Percentiles rank a stretch among this genome's conserved stretches.
Conservation (phyloP, 2,113 vertebrate species). For the Gobiocypris rarus region DNA sequence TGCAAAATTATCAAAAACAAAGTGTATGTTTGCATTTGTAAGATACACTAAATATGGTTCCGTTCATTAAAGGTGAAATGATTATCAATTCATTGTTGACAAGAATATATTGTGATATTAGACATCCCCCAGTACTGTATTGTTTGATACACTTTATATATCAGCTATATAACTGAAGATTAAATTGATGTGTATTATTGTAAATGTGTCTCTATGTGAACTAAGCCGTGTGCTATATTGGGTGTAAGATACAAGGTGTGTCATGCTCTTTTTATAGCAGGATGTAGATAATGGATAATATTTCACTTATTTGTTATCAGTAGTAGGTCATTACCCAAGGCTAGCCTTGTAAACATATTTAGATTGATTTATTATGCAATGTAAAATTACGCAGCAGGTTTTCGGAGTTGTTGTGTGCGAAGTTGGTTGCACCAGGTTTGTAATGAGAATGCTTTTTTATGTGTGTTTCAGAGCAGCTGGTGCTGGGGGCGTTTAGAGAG, state of each 20-base stretch:
- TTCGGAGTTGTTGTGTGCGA: not conserved
- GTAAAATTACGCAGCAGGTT: not conserved
- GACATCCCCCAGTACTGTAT: not conserved
- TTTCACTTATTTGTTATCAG: constrained; percentile 39
- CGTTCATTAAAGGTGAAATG: not conserved
- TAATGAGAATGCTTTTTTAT: constrained; percentile 46
- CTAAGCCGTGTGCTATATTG: constrained; percentile 8
- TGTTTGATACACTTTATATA: not conserved
- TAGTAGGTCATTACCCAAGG: not conserved
- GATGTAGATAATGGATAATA: constrained; percentile 27
- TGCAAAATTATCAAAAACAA: no score
- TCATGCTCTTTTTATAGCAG: constrained; percentile 33
- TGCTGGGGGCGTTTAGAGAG: constrained; percentile 89
- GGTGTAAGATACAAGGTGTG: constrained; percentile 20
- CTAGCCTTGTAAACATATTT: constrained; percentile 25
- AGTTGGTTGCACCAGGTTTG: not conserved
- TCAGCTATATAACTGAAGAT: not conserved
- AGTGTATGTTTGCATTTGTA: no score
- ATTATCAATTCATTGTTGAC: not conserved
- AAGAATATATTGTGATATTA: not conserved
- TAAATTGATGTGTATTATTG: not conserved
- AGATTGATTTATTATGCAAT: not conserved
- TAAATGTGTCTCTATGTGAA: constrained; percentile 29
- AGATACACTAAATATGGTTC: not conserved
- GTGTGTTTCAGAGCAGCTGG: constrained; percentile 92